Evolutionary conservation across 2,888 invertebrate genomes (phyloP).

Genomic region (Acronicta alni): DNA sequence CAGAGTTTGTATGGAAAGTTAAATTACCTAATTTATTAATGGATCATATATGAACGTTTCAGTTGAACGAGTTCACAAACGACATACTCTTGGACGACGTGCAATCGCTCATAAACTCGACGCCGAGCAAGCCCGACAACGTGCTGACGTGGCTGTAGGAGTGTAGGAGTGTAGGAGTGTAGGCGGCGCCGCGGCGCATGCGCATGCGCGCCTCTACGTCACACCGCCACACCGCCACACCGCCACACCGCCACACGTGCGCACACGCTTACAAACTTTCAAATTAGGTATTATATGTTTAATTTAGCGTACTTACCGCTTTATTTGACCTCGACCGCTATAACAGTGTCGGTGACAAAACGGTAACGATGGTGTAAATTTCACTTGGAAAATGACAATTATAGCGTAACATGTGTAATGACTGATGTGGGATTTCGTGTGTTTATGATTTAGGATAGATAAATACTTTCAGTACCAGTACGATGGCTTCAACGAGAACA

Average conservation of each 20-base stretch:
- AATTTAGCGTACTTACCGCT: constrained; percentile 64
- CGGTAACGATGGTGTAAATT: constrained; percentile 81
- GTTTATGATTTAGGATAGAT: constrained; percentile 65
- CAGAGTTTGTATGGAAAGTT: constrained; percentile 4
- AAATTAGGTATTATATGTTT: constrained; percentile 67
- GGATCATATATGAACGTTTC: constrained; percentile 66
- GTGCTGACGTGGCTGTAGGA: constrained; percentile 96
- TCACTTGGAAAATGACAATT: constrained; percentile 81
- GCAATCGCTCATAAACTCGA: constrained; percentile 96
- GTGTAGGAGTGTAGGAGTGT: too few relatives aligned
- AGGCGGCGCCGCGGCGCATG: constrained; percentile 33
- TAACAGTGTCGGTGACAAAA: constrained; percentile 68
- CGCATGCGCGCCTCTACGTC: constrained; percentile 12
- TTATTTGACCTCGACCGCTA: constrained; percentile 59
- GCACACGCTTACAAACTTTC: constrained; percentile 63
- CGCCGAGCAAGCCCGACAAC: constrained; percentile 95
- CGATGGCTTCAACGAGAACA: constrained; percentile 58
- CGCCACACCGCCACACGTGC: constrained; percentile 30
- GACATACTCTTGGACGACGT: constrained; percentile 96
- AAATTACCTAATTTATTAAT: constrained; percentile 16
- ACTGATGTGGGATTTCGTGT: constrained; percentile 67
- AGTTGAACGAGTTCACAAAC: constrained; percentile 95
- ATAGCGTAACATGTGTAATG: constrained; percentile 75
- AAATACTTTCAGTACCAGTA: constrained; percentile 54
- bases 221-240: too few relatives aligned